phyloP scores from a whole-genome alignment of 2,888 invertebrate species.

The Lasioglossum villosulum region DNA sequence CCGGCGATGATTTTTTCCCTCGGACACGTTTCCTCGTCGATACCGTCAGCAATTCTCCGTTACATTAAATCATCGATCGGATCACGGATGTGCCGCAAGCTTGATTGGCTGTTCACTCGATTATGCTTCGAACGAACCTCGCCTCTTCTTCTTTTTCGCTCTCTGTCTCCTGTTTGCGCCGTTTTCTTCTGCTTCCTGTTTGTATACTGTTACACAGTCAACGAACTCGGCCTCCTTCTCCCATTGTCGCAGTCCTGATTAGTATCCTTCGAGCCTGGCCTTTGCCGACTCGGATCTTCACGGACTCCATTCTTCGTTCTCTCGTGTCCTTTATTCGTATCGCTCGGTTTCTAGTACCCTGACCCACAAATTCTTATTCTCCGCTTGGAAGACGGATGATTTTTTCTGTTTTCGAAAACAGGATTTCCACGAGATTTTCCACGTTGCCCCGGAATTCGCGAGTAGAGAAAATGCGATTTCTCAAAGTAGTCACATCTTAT shows the following conservation, averaged over 20 bases:
- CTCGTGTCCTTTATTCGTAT: conserved; percentile 45
- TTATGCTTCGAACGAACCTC: conserved; percentile 35
- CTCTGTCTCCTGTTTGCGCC: conserved; percentile 2
- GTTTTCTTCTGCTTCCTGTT: conserved; percentile 51
- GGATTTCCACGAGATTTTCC: not conserved
- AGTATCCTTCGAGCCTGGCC: conserved; percentile 49
- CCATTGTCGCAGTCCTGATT: conserved; percentile 58
- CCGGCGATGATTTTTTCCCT: conserved; percentile 30
- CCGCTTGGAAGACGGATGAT: not conserved
- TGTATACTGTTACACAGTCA: conserved; percentile 74
- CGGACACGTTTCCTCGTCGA: conserved; percentile 17
- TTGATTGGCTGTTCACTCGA: conserved; percentile 34
- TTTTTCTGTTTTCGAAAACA: not conserved
- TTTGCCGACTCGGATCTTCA: conserved; percentile 30
- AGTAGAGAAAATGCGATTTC: not conserved
- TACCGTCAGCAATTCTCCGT: conserved; percentile 23
- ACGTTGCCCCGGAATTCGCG: not conserved
- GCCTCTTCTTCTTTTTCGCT: conserved; percentile 13
- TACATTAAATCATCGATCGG: conserved; percentile 55
- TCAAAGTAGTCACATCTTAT: too few species aligned
- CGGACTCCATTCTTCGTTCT: not conserved
- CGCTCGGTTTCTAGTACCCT: conserved; percentile 29
- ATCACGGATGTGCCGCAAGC: conserved; percentile 13
- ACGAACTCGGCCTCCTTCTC: conserved; percentile 75
- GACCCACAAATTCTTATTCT: conserved; percentile 16